Percentiles rank a stretch among this genome's conserved stretches.
These are phyloP conservation scores for Monochamus alternatus DNA, from an alignment of 2,888 invertebrate species.

Conservation along the genomic window DNA sequence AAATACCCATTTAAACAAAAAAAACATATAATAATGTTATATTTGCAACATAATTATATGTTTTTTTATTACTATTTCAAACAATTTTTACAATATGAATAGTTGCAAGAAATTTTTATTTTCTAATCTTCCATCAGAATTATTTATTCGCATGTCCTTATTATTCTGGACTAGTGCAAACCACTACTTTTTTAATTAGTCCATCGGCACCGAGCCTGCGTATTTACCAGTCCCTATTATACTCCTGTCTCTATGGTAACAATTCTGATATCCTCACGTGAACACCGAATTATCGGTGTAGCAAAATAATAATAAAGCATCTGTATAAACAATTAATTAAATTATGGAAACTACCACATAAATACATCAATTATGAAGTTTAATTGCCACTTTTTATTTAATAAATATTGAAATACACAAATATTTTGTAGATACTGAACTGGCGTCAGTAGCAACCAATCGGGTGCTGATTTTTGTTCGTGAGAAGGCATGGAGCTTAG, in stretches of 20 bases:
- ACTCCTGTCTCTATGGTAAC: conserved; percentile 4
- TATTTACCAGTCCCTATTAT: too few relatives aligned
- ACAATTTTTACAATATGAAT: too few relatives aligned
- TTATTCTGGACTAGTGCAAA: too few relatives aligned
- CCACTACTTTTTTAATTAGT: too few relatives aligned
- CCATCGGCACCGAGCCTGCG: too few relatives aligned
- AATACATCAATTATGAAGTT: conserved; percentile 8
- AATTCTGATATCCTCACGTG: conserved; percentile 1
- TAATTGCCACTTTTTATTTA: conserved; percentile 10
- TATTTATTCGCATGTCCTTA: too few relatives aligned
- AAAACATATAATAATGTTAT: too few relatives aligned
- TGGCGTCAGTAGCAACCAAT: not conserved
- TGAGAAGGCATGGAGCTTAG: not conserved
- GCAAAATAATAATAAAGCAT: conserved; percentile 1
- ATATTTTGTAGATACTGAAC: not conserved
- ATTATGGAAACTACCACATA: conserved; percentile 6
- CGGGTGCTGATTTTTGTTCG: not conserved
- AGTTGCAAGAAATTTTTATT: too few relatives aligned
- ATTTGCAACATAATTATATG: too few relatives aligned
- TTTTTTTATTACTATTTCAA: too few relatives aligned
- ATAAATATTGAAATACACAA: not conserved
- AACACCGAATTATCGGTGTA: not conserved
- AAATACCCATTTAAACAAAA: too few relatives aligned
- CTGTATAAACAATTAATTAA: conserved; percentile 4
- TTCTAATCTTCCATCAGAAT: too few relatives aligned